These are phyloP conservation scores for Ormia ochracea DNA, from an alignment of 2,888 invertebrate species.

Conservation along the genomic window DNA sequence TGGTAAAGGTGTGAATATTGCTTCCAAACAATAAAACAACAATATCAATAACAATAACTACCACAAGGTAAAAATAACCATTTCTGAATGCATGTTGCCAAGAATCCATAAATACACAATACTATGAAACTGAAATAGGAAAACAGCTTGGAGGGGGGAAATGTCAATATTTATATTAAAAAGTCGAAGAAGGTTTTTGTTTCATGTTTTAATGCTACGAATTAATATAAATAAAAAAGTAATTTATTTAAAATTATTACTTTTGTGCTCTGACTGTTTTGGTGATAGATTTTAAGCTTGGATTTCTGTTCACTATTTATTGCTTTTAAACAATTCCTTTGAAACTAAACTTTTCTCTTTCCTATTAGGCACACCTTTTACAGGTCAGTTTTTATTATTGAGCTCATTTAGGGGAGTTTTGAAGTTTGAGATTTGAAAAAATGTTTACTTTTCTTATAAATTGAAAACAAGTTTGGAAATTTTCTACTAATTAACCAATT, in stretches of 20 bases:
- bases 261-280: not conserved
- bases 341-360: too few species aligned
- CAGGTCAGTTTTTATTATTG: too few species aligned
- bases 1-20: not conserved
- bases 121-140: not conserved
- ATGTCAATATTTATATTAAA: slow-evolving; percentile 32
- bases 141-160: not conserved
- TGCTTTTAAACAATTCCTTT: too few species aligned
- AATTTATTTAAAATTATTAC: slow-evolving; percentile 16
- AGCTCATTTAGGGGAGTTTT: too few species aligned
- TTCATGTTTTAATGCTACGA: not conserved
- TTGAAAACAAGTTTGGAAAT: too few species aligned
- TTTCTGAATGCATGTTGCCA: slow-evolving; percentile 24
- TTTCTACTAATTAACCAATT: too few species aligned
- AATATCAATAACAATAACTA: slow-evolving; percentile 12
- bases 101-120: slow-evolving; percentile 13
- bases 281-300: not conserved
- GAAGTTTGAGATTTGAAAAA: too few species aligned
- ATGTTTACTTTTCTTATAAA: too few species aligned
- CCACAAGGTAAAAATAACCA: slow-evolving; percentile 32
- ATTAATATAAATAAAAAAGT: not conserved
- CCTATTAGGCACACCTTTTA: too few species aligned
- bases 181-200: not conserved
- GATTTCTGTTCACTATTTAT: not conserved
- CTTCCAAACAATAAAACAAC: not conserved